Evolutionary conservation across 2,113 vertebrate genomes (phyloP).

Genomic region (Tympanuchus pallidicinctus): DNA sequence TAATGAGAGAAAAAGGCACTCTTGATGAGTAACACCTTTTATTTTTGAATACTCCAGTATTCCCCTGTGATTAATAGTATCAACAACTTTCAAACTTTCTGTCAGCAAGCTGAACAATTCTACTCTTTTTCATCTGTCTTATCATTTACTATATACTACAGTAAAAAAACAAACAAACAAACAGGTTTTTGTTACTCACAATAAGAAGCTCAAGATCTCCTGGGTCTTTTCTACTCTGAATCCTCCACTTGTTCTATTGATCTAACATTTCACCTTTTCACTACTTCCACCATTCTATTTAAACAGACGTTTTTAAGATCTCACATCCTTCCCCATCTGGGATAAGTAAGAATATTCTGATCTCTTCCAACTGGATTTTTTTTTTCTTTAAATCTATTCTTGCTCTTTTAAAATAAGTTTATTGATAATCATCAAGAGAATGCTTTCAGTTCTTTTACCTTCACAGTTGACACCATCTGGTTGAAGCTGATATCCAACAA

Average conservation of each 20-base stretch:
- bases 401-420: neutral
- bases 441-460: constrained; percentile 75
- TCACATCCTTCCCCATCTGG: neutral
- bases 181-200: neutral
- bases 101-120: neutral
- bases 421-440: neutral
- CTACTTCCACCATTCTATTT: neutral
- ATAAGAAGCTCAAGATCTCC: neutral
- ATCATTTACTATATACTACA: neutral
- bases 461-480: constrained; percentile 90
- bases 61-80: neutral
- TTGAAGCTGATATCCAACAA: constrained; percentile 90
- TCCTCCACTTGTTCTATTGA: neutral
- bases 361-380: neutral
- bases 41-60: neutral
- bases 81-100: neutral
- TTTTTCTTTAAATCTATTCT: neutral
- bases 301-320: neutral
- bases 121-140: neutral
- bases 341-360: neutral
- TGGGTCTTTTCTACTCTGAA: neutral
- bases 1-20: neutral
- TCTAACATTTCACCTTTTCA: neutral
- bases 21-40: neutral
- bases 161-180: neutral